phyloP scores from a whole-genome alignment of 2,113 vertebrate genomes.

The Pelobates fuscus region DNA sequence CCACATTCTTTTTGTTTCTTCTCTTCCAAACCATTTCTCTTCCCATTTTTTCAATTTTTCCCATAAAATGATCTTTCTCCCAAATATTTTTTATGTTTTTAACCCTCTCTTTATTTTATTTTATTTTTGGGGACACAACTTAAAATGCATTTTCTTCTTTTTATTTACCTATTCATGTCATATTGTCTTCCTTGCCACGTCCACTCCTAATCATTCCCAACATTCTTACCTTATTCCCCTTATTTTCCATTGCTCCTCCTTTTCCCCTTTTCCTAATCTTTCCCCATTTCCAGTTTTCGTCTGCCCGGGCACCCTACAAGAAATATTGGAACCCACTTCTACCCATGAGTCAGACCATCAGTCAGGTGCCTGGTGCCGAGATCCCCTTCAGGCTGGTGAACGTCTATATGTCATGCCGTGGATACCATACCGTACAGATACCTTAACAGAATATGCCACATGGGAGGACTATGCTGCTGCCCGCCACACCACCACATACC shows the following conservation, averaged over 20 bases:
- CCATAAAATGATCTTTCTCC: too few relatives aligned
- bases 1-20: not conserved
- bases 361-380: constrained; percentile 92
- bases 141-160: too few relatives aligned
- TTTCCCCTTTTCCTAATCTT: constrained; percentile 54
- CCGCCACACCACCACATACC: constrained; percentile 88
- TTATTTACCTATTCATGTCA: too few relatives aligned
- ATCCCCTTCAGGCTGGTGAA: constrained; percentile 91
- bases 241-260: constrained; percentile 52
- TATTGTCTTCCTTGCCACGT: not conserved
- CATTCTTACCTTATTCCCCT: constrained; percentile 57
- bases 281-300: constrained; percentile 83
- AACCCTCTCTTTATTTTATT: too few relatives aligned
- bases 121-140: too few relatives aligned
- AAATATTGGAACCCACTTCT: constrained; percentile 81
- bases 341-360: constrained; percentile 88
- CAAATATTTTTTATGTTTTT: not conserved
- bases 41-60: not conserved
- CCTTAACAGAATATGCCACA: constrained; percentile 87
- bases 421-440: constrained; percentile 92
- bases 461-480: constrained; percentile 88
- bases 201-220: not conserved
- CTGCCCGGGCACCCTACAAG: constrained; percentile 86
- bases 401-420: constrained; percentile 94
- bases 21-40: not conserved